Base-by-base conservation (phyloP, 2,888 invertebrate genomes). In the Ligdia adustata region DNA sequence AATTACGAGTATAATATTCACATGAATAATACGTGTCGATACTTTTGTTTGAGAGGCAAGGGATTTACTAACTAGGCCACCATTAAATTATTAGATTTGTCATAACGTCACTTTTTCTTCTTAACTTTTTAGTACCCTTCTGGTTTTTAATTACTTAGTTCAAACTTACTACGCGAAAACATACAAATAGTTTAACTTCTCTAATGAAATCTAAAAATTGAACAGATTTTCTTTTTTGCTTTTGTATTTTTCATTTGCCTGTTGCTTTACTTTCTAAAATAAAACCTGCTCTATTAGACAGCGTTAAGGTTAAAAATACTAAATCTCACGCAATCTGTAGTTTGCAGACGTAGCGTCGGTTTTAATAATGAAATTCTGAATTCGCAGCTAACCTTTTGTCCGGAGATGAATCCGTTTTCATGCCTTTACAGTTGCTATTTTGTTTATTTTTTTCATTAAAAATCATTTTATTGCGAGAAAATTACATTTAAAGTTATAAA, bases 351-450 rank as follows among this genome's bases (percentile, higher is more conserved):
- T 32, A 33, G 28, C 38, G 38, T 50, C 24, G 22, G 22, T 27
- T 37, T 57, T 43, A 51, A 49, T 52, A 33, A 49, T 54, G 24
- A 49, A 57, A 42, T 42, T 45, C 47, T 56, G 55, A 52, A 56
- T 46, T 44, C 40, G 38, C 38, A 39, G 24, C 31, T 9, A 33
- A 37, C 38, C 47, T 50, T 56, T 53, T 51, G 53, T 51, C 37
- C n/a, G 22, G 41, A 22, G 9, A 28, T 47, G 41, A 41, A 45
- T 45, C 40, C 33, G 24, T 28, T 39, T 46, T 45, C 35, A 42
- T 35, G 39, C 26, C 41, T 42, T 39, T 24, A 26, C 33, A 24
- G 22, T 32, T 28, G 33, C 33, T 33, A 20, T 37, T 31, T 34
- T 33, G 39, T 33, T 45, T 11, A 27, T 14, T 20, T n/a, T n/a